A percentile compares a stretch with the other conserved stretches of the same genome.
These are phyloP conservation scores for Poeciliopsis presidionis DNA, from an alignment of 2,797 vertebrate species.

Conservation along the genomic window DNA sequence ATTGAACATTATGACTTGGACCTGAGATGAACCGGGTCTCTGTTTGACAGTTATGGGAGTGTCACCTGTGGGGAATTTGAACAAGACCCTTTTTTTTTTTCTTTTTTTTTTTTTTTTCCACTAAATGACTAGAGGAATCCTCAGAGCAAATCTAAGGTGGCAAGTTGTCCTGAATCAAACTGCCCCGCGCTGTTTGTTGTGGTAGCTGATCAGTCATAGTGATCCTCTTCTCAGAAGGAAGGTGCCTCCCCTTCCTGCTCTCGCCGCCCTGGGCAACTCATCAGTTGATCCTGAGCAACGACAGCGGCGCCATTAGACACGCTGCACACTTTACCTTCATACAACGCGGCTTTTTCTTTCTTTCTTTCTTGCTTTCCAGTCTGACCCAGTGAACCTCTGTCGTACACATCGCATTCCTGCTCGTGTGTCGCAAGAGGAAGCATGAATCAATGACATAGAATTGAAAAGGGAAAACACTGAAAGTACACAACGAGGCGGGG, in stretches of 20 bases:
- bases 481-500: slow-evolving; percentile 69
- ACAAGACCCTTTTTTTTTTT: slow-evolving; percentile 23
- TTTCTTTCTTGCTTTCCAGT: background rate
- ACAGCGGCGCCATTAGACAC: background rate
- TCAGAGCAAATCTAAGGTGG: slow-evolving; percentile 17
- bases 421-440: slow-evolving; percentile 28
- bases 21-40: slow-evolving; percentile 52
- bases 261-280: slow-evolving; percentile 5
- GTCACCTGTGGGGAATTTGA: slow-evolving; percentile 64
- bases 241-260: slow-evolving; percentile 63
- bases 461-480: slow-evolving; percentile 52
- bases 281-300: background rate
- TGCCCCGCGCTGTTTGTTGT: slow-evolving; percentile 32
- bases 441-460: slow-evolving; percentile 17
- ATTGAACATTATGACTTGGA: slow-evolving; percentile 52
- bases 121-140: slow-evolving; percentile 68
- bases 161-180: slow-evolving; percentile 19
- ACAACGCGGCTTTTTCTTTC: background rate
- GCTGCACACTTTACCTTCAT: slow-evolving; percentile 3
- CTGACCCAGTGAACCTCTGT: slow-evolving; percentile 8
- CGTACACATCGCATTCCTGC: slow-evolving; percentile 26
- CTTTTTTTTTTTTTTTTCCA: slow-evolving; percentile 14
- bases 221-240: slow-evolving; percentile 55
- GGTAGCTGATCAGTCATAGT: slow-evolving; percentile 49
- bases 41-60: slow-evolving; percentile 65